Evolutionary conservation across 2,113 vertebrate species (phyloP), one percentile per base, ranked within the genome.

Genomic region (Mesocricetus auratus): DNA sequence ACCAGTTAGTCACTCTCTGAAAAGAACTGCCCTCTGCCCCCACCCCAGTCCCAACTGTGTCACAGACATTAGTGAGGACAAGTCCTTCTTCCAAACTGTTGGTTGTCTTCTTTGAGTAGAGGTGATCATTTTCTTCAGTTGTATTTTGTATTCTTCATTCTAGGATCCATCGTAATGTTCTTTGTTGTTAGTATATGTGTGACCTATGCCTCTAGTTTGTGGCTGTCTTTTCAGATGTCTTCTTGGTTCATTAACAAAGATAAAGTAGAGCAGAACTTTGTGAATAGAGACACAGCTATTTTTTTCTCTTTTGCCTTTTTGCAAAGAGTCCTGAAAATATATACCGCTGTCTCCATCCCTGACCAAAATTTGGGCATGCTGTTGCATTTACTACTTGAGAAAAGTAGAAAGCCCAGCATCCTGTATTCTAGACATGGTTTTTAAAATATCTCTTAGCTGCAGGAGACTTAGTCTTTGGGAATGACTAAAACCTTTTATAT

Each of bases 361-460:
- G 16, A 89, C 89, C 68, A 45, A 83, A 50, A 10, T 64, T 90
- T 79, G 39, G 22, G 1, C 47, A 66, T 83, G 90, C 95, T 85
- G 79, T 33, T 95, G 7, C 89, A 15, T 89, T 31, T 83, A n/a
- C 53, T 94, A 24, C 47, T 91, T 15, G 82, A n/a, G n/a, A 89
- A 36, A 50, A 33, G 85, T 15, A 69, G 90, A 92, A 88, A 56
- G 24, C 39, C 56, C 11, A 86, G 19, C 7, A 10, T 79, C 60
- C 21, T 93, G 7, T 77, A 66, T 91, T 58, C 26, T 96, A 82
- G 60, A 86, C 26, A 39, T 81, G 36, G 86, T 97, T 96, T 68
- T 36, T 50, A 86, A 86, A 68, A 29, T 73, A 81, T 47, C 8
- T 68, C 53, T 83, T 92, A 12, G 24, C 31, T 53, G 75, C 77